Base-by-base conservation (phyloP, 2,888 invertebrate species). In the Xanthia togata region DNA sequence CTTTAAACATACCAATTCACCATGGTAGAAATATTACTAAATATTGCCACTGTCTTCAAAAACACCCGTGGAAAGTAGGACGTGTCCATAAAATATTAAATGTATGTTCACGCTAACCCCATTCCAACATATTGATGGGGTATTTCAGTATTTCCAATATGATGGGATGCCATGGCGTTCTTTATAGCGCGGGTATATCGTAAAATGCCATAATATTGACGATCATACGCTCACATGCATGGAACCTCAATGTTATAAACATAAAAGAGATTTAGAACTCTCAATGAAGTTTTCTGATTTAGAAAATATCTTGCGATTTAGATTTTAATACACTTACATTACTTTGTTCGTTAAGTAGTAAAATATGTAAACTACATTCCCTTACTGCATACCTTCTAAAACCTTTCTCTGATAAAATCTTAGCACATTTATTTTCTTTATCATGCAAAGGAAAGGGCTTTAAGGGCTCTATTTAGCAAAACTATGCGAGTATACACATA, bases 371-470 rank as follows among this genome's bases (percentile, higher is more conserved):
- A 76, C 63, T 31, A 71, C 26, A 65, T 62, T 44, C 62, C 38
- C n/a, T 62, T 70, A 69, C 53, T 71, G 55, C 70, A 81, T 71
- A 64, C 59, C 69, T 64, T 26, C 69, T 26, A 73, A 82, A 62
- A 47, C 64, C 68, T 72, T 74, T 71, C 53, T 73, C 78, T 73
- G 73, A 81, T 73, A 78, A 73, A 23, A 74, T 77, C 73, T 77
- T 17, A 14, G 47, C 11, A 74, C 55, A 83, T 86, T 86, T 86
- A 72, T 74, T 83, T 83, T 83, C 86, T 83, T 86, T 83, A 78
- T 86, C 71, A 71, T 83, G 78, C 57, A 78, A 78, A 86, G 44
- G n/a, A 71, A 83, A 78, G 71, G 79, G 71, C 74, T 72, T 65
- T 74, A 69, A 55, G 59, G 65, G 73, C 44, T 82, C 68, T 73